Evolutionary conservation across 1,140 invertebrate species (phyloP).

Genomic region (Sinella curviseta): DNA sequence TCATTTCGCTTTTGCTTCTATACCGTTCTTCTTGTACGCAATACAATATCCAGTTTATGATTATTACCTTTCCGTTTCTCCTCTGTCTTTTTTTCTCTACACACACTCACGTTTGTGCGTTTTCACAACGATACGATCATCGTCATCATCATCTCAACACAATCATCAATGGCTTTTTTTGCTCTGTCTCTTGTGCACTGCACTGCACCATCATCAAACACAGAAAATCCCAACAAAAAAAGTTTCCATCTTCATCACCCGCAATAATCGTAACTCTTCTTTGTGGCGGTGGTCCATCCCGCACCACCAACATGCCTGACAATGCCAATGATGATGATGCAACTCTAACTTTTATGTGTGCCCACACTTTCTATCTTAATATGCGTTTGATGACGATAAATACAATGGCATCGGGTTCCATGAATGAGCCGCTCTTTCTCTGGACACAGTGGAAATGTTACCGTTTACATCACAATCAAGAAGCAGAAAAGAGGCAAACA

Average conservation of each 20-base stretch:
- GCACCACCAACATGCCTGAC: neutral
- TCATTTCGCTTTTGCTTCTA: neutral
- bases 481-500: neutral
- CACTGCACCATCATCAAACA: neutral
- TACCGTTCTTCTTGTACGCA: neutral
- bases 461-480: neutral
- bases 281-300: constrained; percentile 15
- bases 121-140: neutral
- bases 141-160: neutral
- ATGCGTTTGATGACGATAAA: constrained; percentile 13
- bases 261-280: constrained; percentile 25
- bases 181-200: neutral
- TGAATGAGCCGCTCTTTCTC: no score
- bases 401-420: no score
- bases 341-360: neutral
- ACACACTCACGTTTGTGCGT: neutral
- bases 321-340: neutral
- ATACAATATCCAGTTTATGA: constrained; percentile 24
- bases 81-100: neutral
- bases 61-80: constrained; percentile 18
- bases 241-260: neutral
- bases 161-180: constrained; percentile 2
- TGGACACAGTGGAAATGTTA: neutral
- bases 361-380: constrained; percentile 18
- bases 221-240: neutral